Percentiles rank a stretch among this genome's conserved stretches.
Conservation (phyloP, 2,888 invertebrate species). For the Clitarchus hookeri region DNA sequence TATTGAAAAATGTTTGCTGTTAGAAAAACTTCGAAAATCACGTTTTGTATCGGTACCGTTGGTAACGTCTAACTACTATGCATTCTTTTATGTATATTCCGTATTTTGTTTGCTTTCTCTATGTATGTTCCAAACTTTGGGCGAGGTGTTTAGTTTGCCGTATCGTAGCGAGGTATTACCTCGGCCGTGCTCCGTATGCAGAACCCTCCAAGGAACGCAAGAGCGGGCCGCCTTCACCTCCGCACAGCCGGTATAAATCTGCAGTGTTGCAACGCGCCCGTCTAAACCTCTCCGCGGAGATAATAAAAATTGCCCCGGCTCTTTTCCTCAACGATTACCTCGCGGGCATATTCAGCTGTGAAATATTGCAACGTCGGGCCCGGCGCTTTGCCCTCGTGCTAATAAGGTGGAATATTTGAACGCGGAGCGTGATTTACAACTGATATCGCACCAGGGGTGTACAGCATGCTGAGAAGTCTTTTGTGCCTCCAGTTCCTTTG, state of each 20-base stretch:
- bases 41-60: no score
- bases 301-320: constrained; percentile 3
- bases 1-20: no score
- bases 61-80: no score
- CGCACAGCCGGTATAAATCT: not conserved
- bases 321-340: not conserved
- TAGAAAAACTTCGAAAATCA: no score
- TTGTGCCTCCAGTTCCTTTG: no score
- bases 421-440: not conserved
- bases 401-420: constrained; percentile 14
- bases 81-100: no score
- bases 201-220: not conserved
- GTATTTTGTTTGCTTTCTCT: no score
- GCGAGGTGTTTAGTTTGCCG: not conserved
- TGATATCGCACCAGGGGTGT: constrained; percentile 4
- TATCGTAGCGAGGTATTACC: not conserved
- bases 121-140: no score
- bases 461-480: not conserved
- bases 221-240: not conserved
- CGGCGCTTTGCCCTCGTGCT: constrained; percentile 4
- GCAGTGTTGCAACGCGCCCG: not conserved
- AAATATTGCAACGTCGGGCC: not conserved
- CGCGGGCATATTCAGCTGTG: constrained; percentile 7
- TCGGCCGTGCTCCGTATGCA: not conserved
- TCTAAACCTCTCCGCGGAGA: not conserved